Conservation (phyloP, 2,888 invertebrate species). For the Scaptomyza tumidula region DNA sequence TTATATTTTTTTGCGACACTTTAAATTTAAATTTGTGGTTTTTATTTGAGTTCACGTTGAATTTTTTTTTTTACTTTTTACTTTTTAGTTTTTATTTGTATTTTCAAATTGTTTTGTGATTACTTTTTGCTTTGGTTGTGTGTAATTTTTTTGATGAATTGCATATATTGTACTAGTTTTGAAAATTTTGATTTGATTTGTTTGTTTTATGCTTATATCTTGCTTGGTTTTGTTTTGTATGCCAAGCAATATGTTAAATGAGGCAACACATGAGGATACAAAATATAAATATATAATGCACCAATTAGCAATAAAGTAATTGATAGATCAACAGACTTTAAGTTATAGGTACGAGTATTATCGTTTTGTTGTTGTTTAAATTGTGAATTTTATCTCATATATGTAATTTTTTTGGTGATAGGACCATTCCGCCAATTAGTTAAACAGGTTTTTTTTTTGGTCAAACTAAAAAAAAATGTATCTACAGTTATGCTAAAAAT, state of each 20-base stretch:
- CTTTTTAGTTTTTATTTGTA: conserved; percentile 31
- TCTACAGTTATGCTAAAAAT: conserved; percentile 27
- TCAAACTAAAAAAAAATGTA: conserved; percentile 21
- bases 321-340: conserved; percentile 31
- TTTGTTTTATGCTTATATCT: conserved; percentile 24
- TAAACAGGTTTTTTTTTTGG: conserved; percentile 48
- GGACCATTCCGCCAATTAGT: conserved; percentile 82
- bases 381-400: conserved; percentile 7
- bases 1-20: conserved; percentile 24
- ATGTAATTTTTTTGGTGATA: conserved; percentile 69
- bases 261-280: conserved; percentile 49
- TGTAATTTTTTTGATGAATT: conserved; percentile 45
- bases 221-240: conserved; percentile 24
- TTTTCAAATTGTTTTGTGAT: conserved; percentile 14
- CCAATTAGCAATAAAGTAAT: conserved; percentile 49
- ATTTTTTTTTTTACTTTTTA: conserved; percentile 11
- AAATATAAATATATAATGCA: conserved; percentile 39
- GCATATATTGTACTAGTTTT: conserved; percentile 47
- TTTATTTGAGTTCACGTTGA: conserved; percentile 11
- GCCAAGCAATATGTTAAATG: conserved; percentile 50
- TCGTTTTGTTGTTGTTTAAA: conserved; percentile 32
- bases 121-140: conserved; percentile 6
- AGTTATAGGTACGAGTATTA: conserved; percentile 9
- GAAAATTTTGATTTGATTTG: conserved; percentile 30
- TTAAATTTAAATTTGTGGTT: conserved; percentile 42